Evolutionary conservation across 2,113 vertebrate genomes (phyloP).

Genomic region (Tyto alba): DNA sequence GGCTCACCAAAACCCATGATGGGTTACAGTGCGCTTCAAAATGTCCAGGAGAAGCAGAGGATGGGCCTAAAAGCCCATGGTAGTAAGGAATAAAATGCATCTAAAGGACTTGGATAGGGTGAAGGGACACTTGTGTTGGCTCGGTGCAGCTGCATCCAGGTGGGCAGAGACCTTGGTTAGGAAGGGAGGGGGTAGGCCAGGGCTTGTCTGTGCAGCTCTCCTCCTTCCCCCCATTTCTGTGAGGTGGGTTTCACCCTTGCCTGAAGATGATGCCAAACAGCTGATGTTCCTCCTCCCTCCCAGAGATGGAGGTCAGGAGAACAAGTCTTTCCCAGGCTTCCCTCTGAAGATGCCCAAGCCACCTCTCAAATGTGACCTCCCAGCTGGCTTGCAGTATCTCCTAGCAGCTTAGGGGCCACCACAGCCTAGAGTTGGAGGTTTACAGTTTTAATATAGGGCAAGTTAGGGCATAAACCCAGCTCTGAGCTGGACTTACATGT

Average conservation of each 20-base stretch:
- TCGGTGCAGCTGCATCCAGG: neutral
- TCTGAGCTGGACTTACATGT: neutral
- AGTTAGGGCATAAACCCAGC: neutral
- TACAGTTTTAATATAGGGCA: accelerated
- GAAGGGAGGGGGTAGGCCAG: neutral
- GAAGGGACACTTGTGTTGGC: neutral
- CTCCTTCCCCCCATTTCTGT: neutral
- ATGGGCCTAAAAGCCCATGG: accelerated
- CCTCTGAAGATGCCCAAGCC: neutral
- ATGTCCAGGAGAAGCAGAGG: neutral
- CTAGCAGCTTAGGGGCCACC: neutral
- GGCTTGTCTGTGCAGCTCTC: neutral
- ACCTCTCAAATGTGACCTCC: neutral
- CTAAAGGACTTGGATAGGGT: neutral
- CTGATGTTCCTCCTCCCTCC: neutral
- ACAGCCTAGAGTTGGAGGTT: neutral
- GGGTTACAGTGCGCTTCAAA: neutral
- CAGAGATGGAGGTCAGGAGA: neutral
- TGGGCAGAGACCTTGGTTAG: neutral
- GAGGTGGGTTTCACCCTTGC: neutral
- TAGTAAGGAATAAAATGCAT: neutral
- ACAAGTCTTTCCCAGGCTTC: neutral
- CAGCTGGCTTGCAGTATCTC: accelerated
- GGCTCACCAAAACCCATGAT: accelerated
- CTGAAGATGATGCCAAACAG: neutral